Evolutionary conservation across 2,888 invertebrate genomes (phyloP), one percentile per base, ranked within the genome.

Genomic region (Doris montereyensis): DNA sequence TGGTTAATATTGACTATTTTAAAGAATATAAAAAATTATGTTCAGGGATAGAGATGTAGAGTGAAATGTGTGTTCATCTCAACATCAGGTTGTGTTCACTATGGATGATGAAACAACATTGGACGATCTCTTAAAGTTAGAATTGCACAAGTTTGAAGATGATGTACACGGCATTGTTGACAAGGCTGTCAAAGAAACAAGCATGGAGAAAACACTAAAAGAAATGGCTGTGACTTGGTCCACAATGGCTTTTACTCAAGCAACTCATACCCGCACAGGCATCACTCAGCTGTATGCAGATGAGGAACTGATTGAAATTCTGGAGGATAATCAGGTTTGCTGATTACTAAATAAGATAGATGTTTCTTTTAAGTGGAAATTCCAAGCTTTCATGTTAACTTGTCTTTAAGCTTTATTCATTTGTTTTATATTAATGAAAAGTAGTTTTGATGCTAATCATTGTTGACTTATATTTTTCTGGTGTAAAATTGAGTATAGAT

Each of bases 251-350:
- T 97, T 98, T 85, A 91, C 92, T 74, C 90, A 96, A 92, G 97
- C 97, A 91, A 92, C 94, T 72, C 98, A 98, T 91, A 92, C 95
- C 2, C 93, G 98, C 88, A 98, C 98, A 10, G 94, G 95, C 17
- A 95, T 95, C 86, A 94, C 95, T 81, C 92, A 98, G 85, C 92
- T 98, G 57, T 94, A 95, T 91, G 96, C 97, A 5, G 97, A 96
- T 86, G 98, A 98, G 92, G 97, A 98, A 91, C 93, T 98, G 82
- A 97, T 98, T 89, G 98, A 98, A 93, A 97, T 97, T 8, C 93
- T 98, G 83, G 98, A 98, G 93, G 98, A 98, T 90, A 98, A 98
- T 93, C 98, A 98, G 94, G 96, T 90, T n/a, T n/a, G n/a, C n/a
- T n/a, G n/a, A n/a, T n/a, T n/a, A n/a, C n/a, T n/a, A n/a, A n/a